Evolutionary conservation across 2,888 invertebrate genomes (phyloP), one percentile per base, ranked within the genome.

Genomic region (Dexiosoma caninum): DNA sequence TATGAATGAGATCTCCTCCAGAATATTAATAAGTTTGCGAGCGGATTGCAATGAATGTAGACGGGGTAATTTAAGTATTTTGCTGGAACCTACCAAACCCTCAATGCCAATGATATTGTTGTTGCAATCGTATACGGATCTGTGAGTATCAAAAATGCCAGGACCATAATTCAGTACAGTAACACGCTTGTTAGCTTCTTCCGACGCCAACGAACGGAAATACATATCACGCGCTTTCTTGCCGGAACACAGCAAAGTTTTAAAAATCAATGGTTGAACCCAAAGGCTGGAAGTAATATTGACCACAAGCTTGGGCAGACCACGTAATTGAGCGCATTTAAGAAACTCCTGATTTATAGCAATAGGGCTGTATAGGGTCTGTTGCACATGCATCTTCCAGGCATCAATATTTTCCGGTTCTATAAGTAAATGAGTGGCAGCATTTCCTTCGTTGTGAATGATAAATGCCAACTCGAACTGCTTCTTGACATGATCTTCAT

Each of bases 201-300:
- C 88, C 21, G 86, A 83, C 10, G 88, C 88, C 86, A 89, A 86
- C 12, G 88, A 83, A 40, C 88, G 89, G 83, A 89, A 89, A 74
- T 89, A 89, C 89, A 88, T 89, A 30, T 89, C 89, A 7, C 89
- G 87, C 1, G 89, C 87, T 46, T 85, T 85, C 66, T 86, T 86
- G 70, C 86, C 88, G 10, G 89, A 89, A 80, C 89, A 88, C 32
- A 86, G 82, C 42, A 89, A 42, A 5, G 85, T 84, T 10, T 62
- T 85, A 57, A 85, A 87, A 59, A 87, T 78, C 75, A 89, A 67
- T 0, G 89, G 89, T 57, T 85, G 84, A 19, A 89, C 72, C 64
- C 83, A 83, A 35, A 87, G 81, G 67, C 86, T 87, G 5, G 89
- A 87, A 14, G 86, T 88, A 3, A 89, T 84, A 82, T 89, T 89